A percentile compares a stretch with the other conserved stretches of the same genome.
Evolutionary conservation across 1,140 invertebrate genomes (phyloP).

Genomic region (Elysia chlorotica): DNA sequence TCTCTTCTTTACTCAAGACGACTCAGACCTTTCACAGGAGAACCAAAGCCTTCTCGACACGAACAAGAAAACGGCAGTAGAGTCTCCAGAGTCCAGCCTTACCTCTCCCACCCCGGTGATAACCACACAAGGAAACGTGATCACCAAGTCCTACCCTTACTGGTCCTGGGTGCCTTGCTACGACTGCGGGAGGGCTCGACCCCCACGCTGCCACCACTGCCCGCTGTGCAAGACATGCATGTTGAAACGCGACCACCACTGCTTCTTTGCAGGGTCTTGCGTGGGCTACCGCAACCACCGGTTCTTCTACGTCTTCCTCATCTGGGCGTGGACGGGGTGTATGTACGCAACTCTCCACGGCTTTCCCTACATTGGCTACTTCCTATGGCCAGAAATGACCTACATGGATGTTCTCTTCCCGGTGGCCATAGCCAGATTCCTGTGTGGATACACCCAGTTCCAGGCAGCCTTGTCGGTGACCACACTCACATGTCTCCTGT

Average conservation of each 20-base stretch:
- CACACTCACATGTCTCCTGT: constrained; percentile 19
- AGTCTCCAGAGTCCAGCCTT: background rate
- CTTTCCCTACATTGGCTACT: constrained; percentile 23
- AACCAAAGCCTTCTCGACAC: background rate
- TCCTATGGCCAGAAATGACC: constrained; percentile 25
- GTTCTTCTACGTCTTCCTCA: constrained; percentile 84
- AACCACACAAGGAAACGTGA: background rate
- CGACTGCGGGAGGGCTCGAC: constrained; percentile 30
- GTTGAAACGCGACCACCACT: constrained; percentile 86
- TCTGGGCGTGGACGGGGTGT: constrained; percentile 60
- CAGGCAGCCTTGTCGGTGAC: constrained; percentile 20
- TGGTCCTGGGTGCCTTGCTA: constrained; percentile 44
- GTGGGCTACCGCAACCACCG: constrained; percentile 87
- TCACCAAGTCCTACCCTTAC: constrained; percentile 35
- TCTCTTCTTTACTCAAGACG: too few relatives aligned
- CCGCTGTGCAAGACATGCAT: constrained; percentile 37
- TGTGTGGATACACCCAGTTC: constrained; percentile 28
- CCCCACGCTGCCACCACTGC: constrained; percentile 35
- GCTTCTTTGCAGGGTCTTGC: constrained; percentile 87
- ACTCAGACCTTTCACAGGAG: background rate
- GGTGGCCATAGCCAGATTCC: constrained; percentile 20
- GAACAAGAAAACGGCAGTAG: too few relatives aligned
- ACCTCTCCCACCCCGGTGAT: constrained; percentile 24
- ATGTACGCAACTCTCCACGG: constrained; percentile 26
- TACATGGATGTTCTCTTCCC: constrained; percentile 36